Base-by-base conservation (phyloP, 2,113 vertebrate species). In the Ictidomys tridecemlineatus region DNA sequence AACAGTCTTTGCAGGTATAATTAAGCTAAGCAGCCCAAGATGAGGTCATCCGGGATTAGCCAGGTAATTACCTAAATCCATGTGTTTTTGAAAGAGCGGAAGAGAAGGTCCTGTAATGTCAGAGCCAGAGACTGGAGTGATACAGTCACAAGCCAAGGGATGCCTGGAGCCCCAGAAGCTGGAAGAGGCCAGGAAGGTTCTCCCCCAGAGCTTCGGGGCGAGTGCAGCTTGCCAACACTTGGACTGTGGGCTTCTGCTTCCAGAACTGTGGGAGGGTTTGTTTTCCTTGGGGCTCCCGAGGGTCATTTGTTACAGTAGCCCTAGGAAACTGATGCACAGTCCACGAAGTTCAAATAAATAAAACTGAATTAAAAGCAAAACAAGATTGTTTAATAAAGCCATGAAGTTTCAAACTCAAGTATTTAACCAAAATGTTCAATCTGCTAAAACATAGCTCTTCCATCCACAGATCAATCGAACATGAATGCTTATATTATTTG, bases 341-440 rank as follows among this genome's bases (percentile, higher is more conserved):
- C 53, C 69, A 85, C 51, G 67, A 45, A 51, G 39, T 69, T 45
- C 69, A 85, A 51, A 77, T 70, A 85, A 86, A 26, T 61, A 78
- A 95, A 96, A 83, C 1, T 3, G 20, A 65, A 77, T 42, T 65
- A 89, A 95, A 90, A 89, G 48, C 58, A 91, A 94, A 48, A 24
- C 39, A 67, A 24, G 67, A 69, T 63, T 37, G 1, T 56, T 87
- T 92, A 61, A 91, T 70, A 91, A 96, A 88, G 85, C 85, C 67
- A 63, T 91, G 48, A 92, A n/a, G 22, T 34, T 85, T 73, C 32
- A 42, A 90, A 90, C 34, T 95, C 70, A 80, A 83, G 42, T 89
- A 83, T 9, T 72, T 91, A 79, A 51, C 42, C 77, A 82, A 91
- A 77, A 53, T 53, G 17, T 82, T 72, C 78, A 63, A 12, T 56